These are phyloP conservation scores for Tuberolachnus salignus DNA, from an alignment of 2,888 invertebrate species.

Conservation along the genomic window DNA sequence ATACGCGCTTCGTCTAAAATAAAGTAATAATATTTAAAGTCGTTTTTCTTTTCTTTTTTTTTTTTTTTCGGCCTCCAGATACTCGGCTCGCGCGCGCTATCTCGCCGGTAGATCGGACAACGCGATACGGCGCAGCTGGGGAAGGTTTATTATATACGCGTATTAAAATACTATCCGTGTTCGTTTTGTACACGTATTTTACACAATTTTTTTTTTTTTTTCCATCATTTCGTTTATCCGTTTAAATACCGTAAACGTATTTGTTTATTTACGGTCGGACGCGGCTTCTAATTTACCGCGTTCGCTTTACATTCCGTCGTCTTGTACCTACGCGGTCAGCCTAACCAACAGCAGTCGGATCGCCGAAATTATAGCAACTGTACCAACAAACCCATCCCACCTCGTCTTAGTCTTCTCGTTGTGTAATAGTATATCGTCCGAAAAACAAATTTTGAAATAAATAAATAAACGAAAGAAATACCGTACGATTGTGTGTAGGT, in stretches of 20 bases:
- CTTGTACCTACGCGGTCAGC: no score
- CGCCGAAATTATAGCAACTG: conserved; percentile 49
- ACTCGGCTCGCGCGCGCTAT: conserved; percentile 14
- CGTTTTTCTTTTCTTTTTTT: conserved; percentile 44
- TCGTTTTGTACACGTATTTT: conserved; percentile 35
- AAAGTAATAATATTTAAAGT: background rate
- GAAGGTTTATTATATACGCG: conserved; percentile 32
- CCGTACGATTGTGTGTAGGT: background rate
- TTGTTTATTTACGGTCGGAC: background rate
- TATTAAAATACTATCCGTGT: no score
- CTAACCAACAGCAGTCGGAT: conserved; percentile 8
- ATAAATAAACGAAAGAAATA: background rate
- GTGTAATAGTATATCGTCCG: background rate
- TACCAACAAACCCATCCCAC: no score
- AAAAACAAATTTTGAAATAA: conserved; percentile 8
- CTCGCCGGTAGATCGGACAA: conserved; percentile 34
- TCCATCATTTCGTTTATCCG: background rate
- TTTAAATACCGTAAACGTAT: conserved; percentile 8
- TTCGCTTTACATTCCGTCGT: no score
- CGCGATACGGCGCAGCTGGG: conserved; percentile 26
- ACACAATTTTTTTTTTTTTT: conserved; percentile 6
- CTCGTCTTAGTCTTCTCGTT: no score
- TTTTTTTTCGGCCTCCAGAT: conserved; percentile 43
- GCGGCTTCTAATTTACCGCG: conserved; percentile 51
- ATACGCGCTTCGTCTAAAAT: conserved; percentile 21